Percentiles rank a stretch among this genome's conserved stretches.
phyloP scores from a whole-genome alignment of 2,888 invertebrate species.

The Liodrosophila aerea region DNA sequence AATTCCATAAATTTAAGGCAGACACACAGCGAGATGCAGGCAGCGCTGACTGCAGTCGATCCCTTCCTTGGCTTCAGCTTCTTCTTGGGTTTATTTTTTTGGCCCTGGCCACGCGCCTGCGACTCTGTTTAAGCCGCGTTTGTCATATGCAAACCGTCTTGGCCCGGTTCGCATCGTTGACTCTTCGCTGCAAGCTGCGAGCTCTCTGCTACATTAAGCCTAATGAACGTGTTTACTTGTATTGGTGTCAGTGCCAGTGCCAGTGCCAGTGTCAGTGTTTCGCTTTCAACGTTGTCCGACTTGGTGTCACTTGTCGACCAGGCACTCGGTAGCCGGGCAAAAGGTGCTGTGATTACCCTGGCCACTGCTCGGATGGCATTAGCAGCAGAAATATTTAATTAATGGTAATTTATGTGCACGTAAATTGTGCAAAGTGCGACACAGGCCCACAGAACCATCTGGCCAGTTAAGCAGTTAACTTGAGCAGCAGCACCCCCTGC shows the following conservation, averaged over 20 bases:
- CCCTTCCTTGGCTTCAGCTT: no score
- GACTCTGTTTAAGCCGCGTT: slow-evolving; percentile 53
- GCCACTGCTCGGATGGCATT: slow-evolving; percentile 56
- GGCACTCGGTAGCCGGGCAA: slow-evolving; percentile 39
- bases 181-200: slow-evolving; percentile 17
- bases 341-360: slow-evolving; percentile 69
- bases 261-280: slow-evolving; percentile 23
- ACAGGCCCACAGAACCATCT: slow-evolving; percentile 38
- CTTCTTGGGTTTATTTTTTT: background rate
- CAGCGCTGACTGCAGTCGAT: background rate
- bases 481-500: slow-evolving; percentile 48
- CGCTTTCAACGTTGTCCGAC: slow-evolving; percentile 18
- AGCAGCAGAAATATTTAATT: slow-evolving; percentile 81
- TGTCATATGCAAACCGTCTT: slow-evolving; percentile 72
- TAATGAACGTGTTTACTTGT: slow-evolving; percentile 72
- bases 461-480: slow-evolving; percentile 8
- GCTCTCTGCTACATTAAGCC: slow-evolving; percentile 63
- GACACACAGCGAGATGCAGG: slow-evolving; percentile 1
- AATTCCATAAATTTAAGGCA: slow-evolving; percentile 71
- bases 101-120: slow-evolving; percentile 62
- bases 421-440: slow-evolving; percentile 78
- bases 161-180: slow-evolving; percentile 46
- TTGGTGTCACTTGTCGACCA: slow-evolving; percentile 64
- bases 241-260: slow-evolving; percentile 54
- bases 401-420: slow-evolving; percentile 82